Evolutionary conservation across 2,113 vertebrate genomes (phyloP).

Genomic region (Steatornis caripensis): DNA sequence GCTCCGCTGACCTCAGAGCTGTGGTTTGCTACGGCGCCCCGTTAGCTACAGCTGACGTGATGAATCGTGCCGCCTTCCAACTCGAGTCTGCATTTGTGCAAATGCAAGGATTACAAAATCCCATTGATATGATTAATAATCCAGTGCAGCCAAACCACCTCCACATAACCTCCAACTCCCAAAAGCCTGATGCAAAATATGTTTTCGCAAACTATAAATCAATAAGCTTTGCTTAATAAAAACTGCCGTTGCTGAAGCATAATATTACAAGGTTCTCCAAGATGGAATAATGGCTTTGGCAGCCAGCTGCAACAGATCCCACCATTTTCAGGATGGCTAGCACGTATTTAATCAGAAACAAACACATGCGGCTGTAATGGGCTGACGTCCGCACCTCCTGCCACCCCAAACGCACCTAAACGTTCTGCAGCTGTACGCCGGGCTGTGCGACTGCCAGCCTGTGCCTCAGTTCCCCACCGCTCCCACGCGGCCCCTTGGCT

Average conservation of each 20-base stretch:
- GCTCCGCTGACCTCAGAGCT: neutral
- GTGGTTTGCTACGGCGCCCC: neutral
- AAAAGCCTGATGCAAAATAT: neutral
- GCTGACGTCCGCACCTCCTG: neutral
- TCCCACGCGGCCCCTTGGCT: neutral
- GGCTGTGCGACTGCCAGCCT: neutral
- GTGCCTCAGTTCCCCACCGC: neutral
- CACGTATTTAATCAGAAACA: neutral
- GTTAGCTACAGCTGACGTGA: neutral
- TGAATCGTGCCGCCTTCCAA: neutral
- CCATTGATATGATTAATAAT: neutral
- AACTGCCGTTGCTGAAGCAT: neutral
- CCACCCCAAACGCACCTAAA: neutral
- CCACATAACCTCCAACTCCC: conserved; percentile 14
- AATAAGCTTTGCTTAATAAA: conserved; percentile 41
- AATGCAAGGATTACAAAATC: neutral
- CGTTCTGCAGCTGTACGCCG: neutral
- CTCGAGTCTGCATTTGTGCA: neutral
- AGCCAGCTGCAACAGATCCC: neutral
- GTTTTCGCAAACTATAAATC: conserved; percentile 42
- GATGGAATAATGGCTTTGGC: neutral
- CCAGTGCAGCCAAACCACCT: conserved; percentile 6
- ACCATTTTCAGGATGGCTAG: neutral
- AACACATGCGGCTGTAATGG: neutral
- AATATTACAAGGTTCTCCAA: neutral